phyloP scores from a whole-genome alignment of 2,797 vertebrate genomes.

The Catharus ustulatus region DNA sequence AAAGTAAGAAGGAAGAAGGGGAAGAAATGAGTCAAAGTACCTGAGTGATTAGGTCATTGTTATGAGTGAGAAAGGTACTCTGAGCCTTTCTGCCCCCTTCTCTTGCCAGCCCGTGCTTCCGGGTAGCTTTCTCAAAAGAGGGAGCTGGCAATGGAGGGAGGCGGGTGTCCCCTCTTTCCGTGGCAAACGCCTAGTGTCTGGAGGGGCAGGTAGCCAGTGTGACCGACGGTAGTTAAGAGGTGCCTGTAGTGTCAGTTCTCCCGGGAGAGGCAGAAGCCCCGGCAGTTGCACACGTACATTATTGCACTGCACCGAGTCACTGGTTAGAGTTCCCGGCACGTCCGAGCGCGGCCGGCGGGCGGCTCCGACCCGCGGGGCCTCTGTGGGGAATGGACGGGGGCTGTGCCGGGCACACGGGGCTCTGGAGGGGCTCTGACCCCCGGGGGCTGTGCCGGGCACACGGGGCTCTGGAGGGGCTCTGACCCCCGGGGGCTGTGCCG shows the following conservation, averaged over 20 bases:
- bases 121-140: neutral
- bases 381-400: neutral
- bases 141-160: neutral
- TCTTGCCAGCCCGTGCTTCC: neutral
- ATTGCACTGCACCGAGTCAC: neutral
- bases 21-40: constrained; percentile 16
- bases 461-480: too few species aligned
- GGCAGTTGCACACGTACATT: neutral
- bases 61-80: neutral
- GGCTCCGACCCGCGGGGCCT: neutral
- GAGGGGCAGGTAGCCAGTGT: neutral
- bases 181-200: neutral
- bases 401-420: neutral
- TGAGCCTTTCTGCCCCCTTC: neutral
- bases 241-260: neutral
- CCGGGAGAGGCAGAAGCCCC: neutral
- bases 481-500: neutral
- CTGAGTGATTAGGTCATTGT: constrained; percentile 8
- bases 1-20: neutral
- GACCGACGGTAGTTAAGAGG: too few species aligned
- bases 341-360: neutral
- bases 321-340: neutral
- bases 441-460: neutral
- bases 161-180: neutral
- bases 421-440: too few species aligned